Conservation (phyloP, 35 echinoderm and acorn worm genomes). For the Ophioderma brevispina region DNA sequence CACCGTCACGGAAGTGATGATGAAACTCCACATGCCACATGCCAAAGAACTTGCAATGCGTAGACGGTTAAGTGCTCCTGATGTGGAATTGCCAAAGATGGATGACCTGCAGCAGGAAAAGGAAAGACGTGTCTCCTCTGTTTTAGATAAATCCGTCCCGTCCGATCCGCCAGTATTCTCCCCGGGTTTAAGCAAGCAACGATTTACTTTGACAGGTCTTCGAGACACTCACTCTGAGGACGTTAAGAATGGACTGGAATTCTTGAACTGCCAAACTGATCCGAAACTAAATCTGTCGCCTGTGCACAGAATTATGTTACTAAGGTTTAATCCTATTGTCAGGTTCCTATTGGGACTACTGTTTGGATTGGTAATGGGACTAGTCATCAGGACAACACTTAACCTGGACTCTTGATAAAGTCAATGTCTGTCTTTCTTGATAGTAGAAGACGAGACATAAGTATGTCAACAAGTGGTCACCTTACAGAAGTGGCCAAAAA, state of each 20-base stretch:
- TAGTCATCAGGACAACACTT: neutral
- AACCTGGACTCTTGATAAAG: too few relatives aligned
- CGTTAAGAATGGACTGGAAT: slow-evolving; percentile 34
- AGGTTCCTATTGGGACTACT: slow-evolving; percentile 57
- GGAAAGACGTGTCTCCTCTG: neutral
- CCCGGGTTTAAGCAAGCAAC: neutral
- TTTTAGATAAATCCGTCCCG: neutral
- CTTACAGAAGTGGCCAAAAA: too few relatives aligned
- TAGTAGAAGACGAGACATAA: too few relatives aligned
- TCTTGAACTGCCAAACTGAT: slow-evolving; percentile 29
- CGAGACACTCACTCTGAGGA: slow-evolving; percentile 12
- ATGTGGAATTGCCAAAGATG: neutral
- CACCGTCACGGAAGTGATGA: slow-evolving; percentile 72
- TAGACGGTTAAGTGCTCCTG: neutral
- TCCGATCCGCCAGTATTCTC: neutral
- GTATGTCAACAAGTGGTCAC: too few relatives aligned
- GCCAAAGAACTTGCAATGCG: neutral
- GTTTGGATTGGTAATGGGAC: slow-evolving; percentile 63
- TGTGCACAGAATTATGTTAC: slow-evolving; percentile 3
- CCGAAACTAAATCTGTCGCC: slow-evolving; percentile 5
- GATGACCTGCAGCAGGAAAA: neutral
- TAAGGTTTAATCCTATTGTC: slow-evolving; percentile 29
- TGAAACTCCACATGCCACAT: slow-evolving; percentile 47
- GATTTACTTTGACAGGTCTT: slow-evolving; percentile 29
- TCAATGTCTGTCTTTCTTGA: too few relatives aligned